Evolutionary conservation across 2,888 invertebrate genomes (phyloP).

Genomic region (Entomobrya proxima): DNA sequence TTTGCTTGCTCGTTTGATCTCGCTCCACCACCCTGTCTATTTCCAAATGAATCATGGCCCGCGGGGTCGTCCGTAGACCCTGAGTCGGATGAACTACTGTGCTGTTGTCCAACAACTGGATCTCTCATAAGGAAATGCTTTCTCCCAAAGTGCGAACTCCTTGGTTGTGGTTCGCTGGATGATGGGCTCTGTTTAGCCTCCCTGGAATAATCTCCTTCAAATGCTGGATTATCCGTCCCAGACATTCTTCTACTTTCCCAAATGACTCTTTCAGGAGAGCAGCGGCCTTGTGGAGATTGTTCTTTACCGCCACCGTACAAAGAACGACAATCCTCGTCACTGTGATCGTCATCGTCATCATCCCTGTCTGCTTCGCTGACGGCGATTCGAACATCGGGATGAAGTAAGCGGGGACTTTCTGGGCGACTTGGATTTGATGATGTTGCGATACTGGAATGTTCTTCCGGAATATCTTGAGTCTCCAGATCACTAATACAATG

Average conservation of each 20-base stretch:
- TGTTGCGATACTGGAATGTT: slow-evolving; percentile 61
- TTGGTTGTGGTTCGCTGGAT: slow-evolving; percentile 44
- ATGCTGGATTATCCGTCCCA: slow-evolving; percentile 65
- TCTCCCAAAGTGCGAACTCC: slow-evolving; percentile 44
- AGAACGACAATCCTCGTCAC: slow-evolving; percentile 41
- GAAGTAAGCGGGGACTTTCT: slow-evolving; percentile 63
- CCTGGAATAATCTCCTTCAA: slow-evolving; percentile 53
- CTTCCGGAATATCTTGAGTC: slow-evolving; percentile 67
- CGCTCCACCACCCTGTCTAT: slow-evolving; percentile 37
- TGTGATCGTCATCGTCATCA: slow-evolving; percentile 48
- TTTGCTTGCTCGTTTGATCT: slow-evolving; percentile 68
- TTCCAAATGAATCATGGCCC: slow-evolving; percentile 31
- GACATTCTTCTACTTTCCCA: slow-evolving; percentile 38
- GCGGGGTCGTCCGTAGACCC: slow-evolving; percentile 51
- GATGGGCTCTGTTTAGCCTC: slow-evolving; percentile 20
- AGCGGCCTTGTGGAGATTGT: slow-evolving; percentile 31
- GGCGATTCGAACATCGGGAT: slow-evolving; percentile 73
- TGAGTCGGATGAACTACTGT: slow-evolving; percentile 57
- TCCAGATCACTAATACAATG: slow-evolving; percentile 75
- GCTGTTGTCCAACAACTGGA: slow-evolving; percentile 58
- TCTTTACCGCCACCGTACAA: slow-evolving; percentile 45
- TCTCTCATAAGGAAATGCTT: slow-evolving; percentile 68
- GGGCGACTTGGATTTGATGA: slow-evolving; percentile 58
- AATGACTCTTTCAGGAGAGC: slow-evolving; percentile 18
- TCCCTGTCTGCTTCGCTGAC: slow-evolving; percentile 71